Evolutionary conservation across 35 echinoderm and acorn worm genomes (phyloP).

Genomic region (Amphiura filiformis): DNA sequence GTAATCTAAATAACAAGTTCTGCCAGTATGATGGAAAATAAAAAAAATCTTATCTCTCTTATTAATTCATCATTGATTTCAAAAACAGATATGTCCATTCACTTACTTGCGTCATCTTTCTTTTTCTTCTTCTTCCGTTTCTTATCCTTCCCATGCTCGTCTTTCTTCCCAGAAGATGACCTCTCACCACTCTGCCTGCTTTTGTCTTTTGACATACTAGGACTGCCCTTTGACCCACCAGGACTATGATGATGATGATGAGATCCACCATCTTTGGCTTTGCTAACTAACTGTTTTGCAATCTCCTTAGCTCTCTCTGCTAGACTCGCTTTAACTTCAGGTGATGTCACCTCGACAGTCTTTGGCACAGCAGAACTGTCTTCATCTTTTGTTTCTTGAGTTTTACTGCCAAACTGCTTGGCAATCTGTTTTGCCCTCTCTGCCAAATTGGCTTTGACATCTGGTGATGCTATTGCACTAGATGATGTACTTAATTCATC

Average conservation of each 20-base stretch:
- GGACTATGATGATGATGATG: background rate
- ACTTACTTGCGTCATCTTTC: slow-evolving; percentile 88
- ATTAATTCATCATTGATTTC: no score
- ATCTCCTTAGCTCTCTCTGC: background rate
- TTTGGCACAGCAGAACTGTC: background rate
- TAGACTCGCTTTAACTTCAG: background rate
- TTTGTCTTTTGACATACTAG: no score
- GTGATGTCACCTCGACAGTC: background rate
- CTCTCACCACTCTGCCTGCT: no score
- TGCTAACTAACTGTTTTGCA: background rate
- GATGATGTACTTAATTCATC: no score
- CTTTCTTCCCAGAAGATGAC: background rate
- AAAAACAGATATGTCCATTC: no score
- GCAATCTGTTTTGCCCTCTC: background rate
- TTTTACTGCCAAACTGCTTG: background rate
- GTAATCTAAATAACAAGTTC: no score
- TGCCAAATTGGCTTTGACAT: background rate
- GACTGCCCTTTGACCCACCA: background rate
- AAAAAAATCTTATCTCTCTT: no score
- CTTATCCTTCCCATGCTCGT: background rate
- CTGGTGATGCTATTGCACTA: background rate
- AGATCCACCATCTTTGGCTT: background rate
- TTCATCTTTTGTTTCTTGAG: background rate
- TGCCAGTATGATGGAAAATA: no score
- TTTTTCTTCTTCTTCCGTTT: slow-evolving; percentile 65